Conservation (phyloP, 2,797 vertebrate genomes). For the Odontamblyopus lacepedii region DNA sequence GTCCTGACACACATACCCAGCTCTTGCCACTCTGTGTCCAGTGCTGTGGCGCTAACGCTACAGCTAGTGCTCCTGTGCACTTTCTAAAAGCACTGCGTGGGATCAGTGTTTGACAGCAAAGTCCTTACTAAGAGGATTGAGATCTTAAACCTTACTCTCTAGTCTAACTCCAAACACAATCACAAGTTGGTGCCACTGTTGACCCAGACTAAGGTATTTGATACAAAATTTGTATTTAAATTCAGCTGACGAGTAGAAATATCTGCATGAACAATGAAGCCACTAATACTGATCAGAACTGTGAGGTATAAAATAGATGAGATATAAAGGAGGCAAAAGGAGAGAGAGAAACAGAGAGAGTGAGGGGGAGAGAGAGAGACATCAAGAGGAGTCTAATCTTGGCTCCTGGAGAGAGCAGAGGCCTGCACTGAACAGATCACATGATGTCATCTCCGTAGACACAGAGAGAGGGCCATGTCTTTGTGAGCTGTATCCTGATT, state of each 20-base stretch:
- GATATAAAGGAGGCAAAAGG: not conserved
- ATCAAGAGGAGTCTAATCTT: slow-evolving; percentile 52
- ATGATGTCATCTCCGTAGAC: slow-evolving; percentile 49
- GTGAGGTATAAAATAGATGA: not conserved
- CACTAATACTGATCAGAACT: not conserved
- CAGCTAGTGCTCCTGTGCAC: slow-evolving; percentile 25
- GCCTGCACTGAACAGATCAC: slow-evolving; percentile 32
- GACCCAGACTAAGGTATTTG: not conserved
- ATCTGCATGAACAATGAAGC: not conserved
- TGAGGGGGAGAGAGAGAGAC: slow-evolving; percentile 3
- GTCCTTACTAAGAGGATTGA: slow-evolving; percentile 68
- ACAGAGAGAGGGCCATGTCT: slow-evolving; percentile 4
- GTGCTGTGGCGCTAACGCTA: slow-evolving; percentile 26
- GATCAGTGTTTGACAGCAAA: slow-evolving; percentile 55
- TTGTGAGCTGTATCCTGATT: not conserved
- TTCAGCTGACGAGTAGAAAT: not conserved
- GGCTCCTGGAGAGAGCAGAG: slow-evolving; percentile 36
- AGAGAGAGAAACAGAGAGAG: not conserved
- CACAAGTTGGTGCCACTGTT: slow-evolving; percentile 17
- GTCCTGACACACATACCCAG: slow-evolving; percentile 64
- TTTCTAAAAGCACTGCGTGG: slow-evolving; percentile 33
- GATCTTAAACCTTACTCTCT: slow-evolving; percentile 58
- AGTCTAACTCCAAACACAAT: slow-evolving; percentile 33
- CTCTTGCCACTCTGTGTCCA: slow-evolving; percentile 30
- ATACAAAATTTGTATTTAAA: not conserved